phyloP scores from a whole-genome alignment of 2,113 vertebrate species.

The Riparia riparia region DNA sequence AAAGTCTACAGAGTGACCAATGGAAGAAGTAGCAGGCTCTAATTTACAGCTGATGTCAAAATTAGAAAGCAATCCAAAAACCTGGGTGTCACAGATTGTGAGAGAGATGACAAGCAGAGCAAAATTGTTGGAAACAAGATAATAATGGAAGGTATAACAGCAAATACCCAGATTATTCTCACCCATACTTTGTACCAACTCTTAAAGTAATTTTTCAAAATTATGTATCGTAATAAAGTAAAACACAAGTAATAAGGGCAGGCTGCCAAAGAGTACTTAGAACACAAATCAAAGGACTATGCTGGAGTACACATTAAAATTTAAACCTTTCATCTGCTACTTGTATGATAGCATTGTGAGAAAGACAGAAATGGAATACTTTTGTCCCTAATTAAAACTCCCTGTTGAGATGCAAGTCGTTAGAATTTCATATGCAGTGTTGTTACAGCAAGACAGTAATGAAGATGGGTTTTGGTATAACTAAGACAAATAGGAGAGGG shows the following conservation, averaged over 20 bases:
- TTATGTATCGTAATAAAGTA: not conserved
- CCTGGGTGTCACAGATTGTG: not conserved
- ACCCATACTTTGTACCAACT: not conserved
- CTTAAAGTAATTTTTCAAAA: not conserved
- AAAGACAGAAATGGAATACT: conserved; percentile 24
- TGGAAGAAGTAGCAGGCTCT: not conserved
- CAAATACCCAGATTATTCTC: not conserved
- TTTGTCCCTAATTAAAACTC: conserved; percentile 41
- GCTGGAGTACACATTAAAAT: conserved; percentile 21
- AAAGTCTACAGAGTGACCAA: not conserved
- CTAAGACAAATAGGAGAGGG: not conserved
- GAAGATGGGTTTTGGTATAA: conserved; percentile 12
- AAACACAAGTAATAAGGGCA: conserved; percentile 1
- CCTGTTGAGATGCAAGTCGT: not conserved
- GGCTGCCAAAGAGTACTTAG: not conserved
- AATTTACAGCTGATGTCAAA: not conserved
- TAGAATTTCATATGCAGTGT: not conserved
- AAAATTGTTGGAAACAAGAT: not conserved
- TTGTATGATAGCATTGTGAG: not conserved
- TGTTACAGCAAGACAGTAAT: conserved; percentile 17
- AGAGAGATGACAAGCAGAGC: not conserved
- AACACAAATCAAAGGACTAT: conserved; percentile 17
- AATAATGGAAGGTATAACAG: not conserved
- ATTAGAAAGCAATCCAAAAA: not conserved
- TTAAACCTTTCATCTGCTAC: conserved; percentile 37